Base-by-base conservation (phyloP, 2,888 invertebrate species). In the Amorpha juglandis region DNA sequence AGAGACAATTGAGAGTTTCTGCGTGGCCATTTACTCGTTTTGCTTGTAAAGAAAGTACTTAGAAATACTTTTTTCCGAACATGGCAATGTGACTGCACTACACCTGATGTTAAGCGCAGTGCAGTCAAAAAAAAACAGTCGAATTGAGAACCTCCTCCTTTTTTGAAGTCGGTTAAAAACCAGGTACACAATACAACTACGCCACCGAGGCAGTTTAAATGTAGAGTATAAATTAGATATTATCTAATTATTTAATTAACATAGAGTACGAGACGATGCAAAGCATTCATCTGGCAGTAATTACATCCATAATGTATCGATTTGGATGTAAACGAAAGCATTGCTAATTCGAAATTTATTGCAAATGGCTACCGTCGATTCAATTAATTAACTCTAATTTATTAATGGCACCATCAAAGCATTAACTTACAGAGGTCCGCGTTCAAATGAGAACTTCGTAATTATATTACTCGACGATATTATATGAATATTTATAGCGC, bases 391-490 rank as follows among this genome's bases (percentile, higher is more conserved):
- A 33, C 48, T 52, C 42, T 66, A 52, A 63, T 66, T 66, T 66
- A 66, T 65, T 62, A 65, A 65, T 65, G 65, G 62, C 19, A 33
- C 14, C 48, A 52, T 66, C 51, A 52, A 63, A 66, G 19, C 63
- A 33, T 66, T 66, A 35, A 38, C 51, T 63, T 66, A n/a, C 58
- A 48, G 50, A 52, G 45, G 53, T 33, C 19, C 42, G 35, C 19
- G 19, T 47, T 47, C 33, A 55, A 55, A 33, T 64, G 16, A 48
- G 12, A 19, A 12, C 2, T 12, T 11, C 0, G 48, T 58, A 33
- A 64, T 64, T 47, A 47, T 27, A 38, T 64, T 47, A 48, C 47
- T 64, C 16, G 9, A 27, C 33, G 8, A 11, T 50, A 11, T 16
- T 0, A 50, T 19, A 38, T 33, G 48, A 3, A 19, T 50, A 27